These are phyloP conservation scores for Zaprionus lachaisei DNA, from an alignment of 1,140 invertebrate genomes.

Conservation along the genomic window DNA sequence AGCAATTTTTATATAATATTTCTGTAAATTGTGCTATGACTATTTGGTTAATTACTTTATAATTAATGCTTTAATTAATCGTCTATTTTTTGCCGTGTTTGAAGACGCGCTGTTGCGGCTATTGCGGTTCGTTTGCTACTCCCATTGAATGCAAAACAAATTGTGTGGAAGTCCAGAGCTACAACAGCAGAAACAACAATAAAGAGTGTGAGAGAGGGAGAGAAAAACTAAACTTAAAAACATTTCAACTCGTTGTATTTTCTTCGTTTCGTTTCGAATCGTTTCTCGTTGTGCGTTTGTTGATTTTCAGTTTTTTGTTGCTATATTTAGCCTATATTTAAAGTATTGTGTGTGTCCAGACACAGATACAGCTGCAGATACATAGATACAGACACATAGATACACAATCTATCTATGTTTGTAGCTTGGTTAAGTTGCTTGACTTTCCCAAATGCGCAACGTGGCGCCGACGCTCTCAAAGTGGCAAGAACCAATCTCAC, in stretches of 20 bases:
- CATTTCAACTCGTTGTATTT: slow-evolving; percentile 50
- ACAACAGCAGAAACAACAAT: slow-evolving; percentile 6
- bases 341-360: slow-evolving; percentile 25
- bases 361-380: not conserved
- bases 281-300: slow-evolving; percentile 35
- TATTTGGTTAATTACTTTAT: not conserved
- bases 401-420: slow-evolving; percentile 31
- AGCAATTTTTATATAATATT: not conserved
- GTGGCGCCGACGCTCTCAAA: slow-evolving; percentile 39
- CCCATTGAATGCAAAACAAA: slow-evolving; percentile 27
- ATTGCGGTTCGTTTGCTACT: slow-evolving; percentile 3
- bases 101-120: slow-evolving; percentile 1
- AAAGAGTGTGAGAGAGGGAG: not conserved
- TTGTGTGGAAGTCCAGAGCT: slow-evolving; percentile 8
- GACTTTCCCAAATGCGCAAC: slow-evolving; percentile 12
- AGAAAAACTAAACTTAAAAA: slow-evolving; percentile 47
- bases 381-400: slow-evolving; percentile 4
- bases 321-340: slow-evolving; percentile 68
- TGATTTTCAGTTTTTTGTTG: slow-evolving; percentile 28
- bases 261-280: slow-evolving; percentile 41
- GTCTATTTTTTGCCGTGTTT: not conserved
- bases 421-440: slow-evolving; percentile 20
- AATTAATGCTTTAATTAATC: not conserved
- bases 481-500: slow-evolving; percentile 43
- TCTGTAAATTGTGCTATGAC: not conserved